Evolutionary conservation across 1,140 invertebrate genomes (phyloP).

Genomic region (Trachymyrmex septentrionalis): DNA sequence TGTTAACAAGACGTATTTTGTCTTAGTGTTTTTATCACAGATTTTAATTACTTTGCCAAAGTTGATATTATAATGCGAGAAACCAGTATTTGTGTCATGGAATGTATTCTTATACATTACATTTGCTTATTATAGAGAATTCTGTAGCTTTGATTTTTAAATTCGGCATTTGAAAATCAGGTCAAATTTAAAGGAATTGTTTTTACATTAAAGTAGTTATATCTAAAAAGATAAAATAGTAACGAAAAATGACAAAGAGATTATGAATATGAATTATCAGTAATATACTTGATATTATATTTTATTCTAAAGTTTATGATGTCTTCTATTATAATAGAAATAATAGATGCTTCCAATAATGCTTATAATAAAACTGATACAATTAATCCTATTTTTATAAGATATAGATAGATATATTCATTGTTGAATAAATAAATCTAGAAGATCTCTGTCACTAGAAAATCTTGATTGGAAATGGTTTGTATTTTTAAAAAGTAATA

Average conservation of each 20-base stretch:
- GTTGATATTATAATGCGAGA: constrained; percentile 15
- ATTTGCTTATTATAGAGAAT: constrained; percentile 5
- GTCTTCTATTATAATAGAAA: background rate
- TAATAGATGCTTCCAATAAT: constrained; percentile 30
- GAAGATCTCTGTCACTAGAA: constrained; percentile 35
- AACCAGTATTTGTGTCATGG: constrained; percentile 24
- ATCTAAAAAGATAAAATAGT: background rate
- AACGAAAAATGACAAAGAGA: constrained; percentile 8
- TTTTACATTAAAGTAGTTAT: background rate
- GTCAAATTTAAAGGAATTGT: background rate
- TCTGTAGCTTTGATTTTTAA: constrained; percentile 11
- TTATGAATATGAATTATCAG: constrained; percentile 2
- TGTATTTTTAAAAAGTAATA: constrained; percentile 27
- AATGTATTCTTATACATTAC: constrained; percentile 35
- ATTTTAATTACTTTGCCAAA: constrained; percentile 49
- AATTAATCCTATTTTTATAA: constrained; percentile 24
- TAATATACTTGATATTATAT: constrained; percentile 36
- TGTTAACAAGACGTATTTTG: constrained; percentile 14
- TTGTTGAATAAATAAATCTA: constrained; percentile 28
- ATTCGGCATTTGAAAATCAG: background rate
- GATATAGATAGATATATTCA: constrained; percentile 5
- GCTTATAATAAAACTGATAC: constrained; percentile 18
- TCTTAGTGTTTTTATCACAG: background rate
- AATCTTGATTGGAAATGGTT: constrained; percentile 7
- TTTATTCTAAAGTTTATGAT: constrained; percentile 25